Base-by-base conservation (phyloP, 2,113 vertebrate species). In the Phalacrocorax brasilianus region DNA sequence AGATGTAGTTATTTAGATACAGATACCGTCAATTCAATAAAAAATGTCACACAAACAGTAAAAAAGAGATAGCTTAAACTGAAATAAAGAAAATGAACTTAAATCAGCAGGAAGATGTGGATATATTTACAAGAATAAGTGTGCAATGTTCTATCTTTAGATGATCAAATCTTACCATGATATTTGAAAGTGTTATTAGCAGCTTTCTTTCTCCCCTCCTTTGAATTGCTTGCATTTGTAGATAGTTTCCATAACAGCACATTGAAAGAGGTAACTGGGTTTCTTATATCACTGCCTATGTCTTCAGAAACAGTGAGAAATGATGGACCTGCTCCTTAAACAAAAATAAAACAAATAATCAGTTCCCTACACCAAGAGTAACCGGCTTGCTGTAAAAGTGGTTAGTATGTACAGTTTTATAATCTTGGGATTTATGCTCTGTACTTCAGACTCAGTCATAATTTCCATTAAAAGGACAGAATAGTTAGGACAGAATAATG, bases 401-500 rank as follows among this genome's bases (percentile, higher is more conserved):
- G 28, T 56, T 68, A 66, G 19, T n/a, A 35, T 62, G 32, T 61
- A 28, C 22, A 35, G 44, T 59, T 88, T 81, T 89, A 30, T 33
- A 50, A 62, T 22, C 33, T 75, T 89, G 19, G 38, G 49, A 65
- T 68, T 91, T 81, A 78, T 84, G 32, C 38, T 58, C 72, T 90
- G 40, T 63, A 53, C 52, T 79, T 96, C 76, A 86, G 33, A 49
- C 49, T 78, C 56, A 52, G 56, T 65, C 30, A 45, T 78, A 38
- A 81, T 85, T 87, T 92, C 56, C 33, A 44, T 84, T 6, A 89
- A 88, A 95, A 44, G 44, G 65, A 27, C 72, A 77, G 63, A 91
- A 84, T 92, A 94, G 88, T 92, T 91, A 83, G n/a, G 47, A 68
- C 44, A 78, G 76, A 87, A 68, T 61, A 80, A 75, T 53, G 56